phyloP scores from a whole-genome alignment of 2,888 invertebrate genomes.

The Drosophila multiciliata region DNA sequence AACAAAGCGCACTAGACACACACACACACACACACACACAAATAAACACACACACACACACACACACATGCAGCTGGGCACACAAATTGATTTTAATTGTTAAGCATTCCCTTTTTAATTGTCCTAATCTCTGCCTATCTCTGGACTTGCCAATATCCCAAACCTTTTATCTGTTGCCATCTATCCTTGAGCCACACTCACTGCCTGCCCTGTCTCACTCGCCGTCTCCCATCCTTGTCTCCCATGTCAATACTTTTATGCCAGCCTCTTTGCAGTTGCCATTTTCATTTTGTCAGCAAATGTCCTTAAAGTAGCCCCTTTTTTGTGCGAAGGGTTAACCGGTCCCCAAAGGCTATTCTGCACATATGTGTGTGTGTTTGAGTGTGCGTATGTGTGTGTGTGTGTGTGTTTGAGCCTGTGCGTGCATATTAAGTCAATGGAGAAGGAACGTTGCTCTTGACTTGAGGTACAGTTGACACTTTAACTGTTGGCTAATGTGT shows the following conservation, averaged over 20 bases:
- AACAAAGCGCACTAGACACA: conserved; percentile 55
- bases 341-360: conserved; percentile 58
- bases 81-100: conserved; percentile 80
- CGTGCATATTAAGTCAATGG: conserved; percentile 12
- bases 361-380: conserved; percentile 12
- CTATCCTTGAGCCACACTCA: conserved; percentile 10
- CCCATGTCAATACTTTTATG: neutral
- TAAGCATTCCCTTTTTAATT: conserved; percentile 80
- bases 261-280: conserved; percentile 47
- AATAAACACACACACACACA: conserved; percentile 22
- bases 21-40: conserved; percentile 24
- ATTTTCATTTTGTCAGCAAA: conserved; percentile 75
- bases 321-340: conserved; percentile 71
- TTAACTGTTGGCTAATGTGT: conserved; percentile 68
- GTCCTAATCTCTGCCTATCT: conserved; percentile 74
- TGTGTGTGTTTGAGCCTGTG: conserved; percentile 28
- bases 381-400: conserved; percentile 14
- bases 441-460: conserved; percentile 15
- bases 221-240: neutral
- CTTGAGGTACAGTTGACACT: conserved; percentile 73
- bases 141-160: conserved; percentile 67
- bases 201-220: neutral
- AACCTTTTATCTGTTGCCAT: conserved; percentile 59
- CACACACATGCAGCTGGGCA: conserved; percentile 24
- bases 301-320: conserved; percentile 75